Evolutionary conservation across 1,140 invertebrate species (phyloP).

Genomic region (Radopholus similis): DNA sequence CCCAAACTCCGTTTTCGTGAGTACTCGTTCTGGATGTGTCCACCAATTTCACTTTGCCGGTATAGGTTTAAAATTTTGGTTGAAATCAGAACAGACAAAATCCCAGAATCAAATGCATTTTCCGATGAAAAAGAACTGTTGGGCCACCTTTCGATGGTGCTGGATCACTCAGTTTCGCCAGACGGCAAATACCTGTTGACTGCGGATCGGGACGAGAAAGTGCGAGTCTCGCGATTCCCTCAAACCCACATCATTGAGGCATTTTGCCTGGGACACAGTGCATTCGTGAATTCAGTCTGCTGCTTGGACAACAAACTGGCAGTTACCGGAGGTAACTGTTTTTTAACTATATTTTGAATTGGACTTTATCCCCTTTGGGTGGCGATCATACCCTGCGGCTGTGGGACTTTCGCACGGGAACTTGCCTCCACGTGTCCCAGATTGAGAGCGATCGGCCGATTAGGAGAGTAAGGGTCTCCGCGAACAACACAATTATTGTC

Average conservation of each 20-base stretch:
- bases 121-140: not conserved
- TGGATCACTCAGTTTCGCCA: conserved; percentile 26
- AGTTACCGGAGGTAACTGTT: conserved; percentile 25
- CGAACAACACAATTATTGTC: not conserved
- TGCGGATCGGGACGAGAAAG: conserved; percentile 31
- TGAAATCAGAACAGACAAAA: not conserved
- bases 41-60: not conserved
- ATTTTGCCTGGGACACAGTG: conserved; percentile 26
- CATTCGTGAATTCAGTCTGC: conserved; percentile 25
- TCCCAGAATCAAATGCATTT: not conserved
- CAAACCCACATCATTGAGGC: conserved; percentile 21
- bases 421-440: not conserved
- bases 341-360: too few species aligned
- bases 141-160: conserved; percentile 15
- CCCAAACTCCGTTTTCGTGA: not conserved
- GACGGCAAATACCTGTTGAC: conserved; percentile 13
- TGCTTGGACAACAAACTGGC: conserved; percentile 7
- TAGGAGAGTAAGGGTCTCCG: not conserved
- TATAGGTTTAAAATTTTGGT: not conserved
- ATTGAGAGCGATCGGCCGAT: conserved; percentile 4
- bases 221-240: conserved; percentile 29
- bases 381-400: conserved; percentile 17
- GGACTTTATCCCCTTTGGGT: conserved; percentile 19
- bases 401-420: not conserved
- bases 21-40: not conserved